These are phyloP conservation scores for Caiman crocodilus DNA, from an alignment of 2,797 vertebrate species.

Conservation along the genomic window DNA sequence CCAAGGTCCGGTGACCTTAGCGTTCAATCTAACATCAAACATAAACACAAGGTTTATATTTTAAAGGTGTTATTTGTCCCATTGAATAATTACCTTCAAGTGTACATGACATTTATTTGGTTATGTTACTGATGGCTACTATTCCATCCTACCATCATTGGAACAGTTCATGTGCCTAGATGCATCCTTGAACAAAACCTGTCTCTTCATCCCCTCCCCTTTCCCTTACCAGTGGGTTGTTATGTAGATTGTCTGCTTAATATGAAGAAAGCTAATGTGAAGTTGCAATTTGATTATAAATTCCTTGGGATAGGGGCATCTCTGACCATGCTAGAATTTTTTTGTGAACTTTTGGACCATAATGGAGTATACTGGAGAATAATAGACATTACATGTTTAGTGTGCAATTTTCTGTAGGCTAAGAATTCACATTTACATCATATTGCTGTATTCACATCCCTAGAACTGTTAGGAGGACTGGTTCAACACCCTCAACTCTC, in stretches of 20 bases:
- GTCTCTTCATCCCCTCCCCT: background rate
- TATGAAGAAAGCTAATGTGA: background rate
- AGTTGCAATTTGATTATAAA: background rate
- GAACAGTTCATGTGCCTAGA: background rate
- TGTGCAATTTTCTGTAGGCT: background rate
- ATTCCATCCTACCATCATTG: background rate
- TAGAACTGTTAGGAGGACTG: background rate
- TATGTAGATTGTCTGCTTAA: background rate
- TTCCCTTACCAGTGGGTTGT: background rate
- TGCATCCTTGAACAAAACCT: background rate
- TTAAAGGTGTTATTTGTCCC: background rate
- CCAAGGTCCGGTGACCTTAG: background rate
- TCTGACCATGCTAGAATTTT: background rate
- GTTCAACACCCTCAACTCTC: background rate
- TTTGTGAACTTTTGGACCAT: background rate
- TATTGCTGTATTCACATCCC: background rate
- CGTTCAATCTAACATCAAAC: fast-evolving
- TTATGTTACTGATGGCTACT: background rate
- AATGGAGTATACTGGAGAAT: background rate
- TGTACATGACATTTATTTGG: background rate
- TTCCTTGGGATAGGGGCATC: background rate
- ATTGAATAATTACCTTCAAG: background rate
- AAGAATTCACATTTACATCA: background rate
- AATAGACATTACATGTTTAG: background rate
- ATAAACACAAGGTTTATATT: background rate